Evolutionary conservation across 1,140 invertebrate species (phyloP).

Genomic region (Rhagoletis zephyria): DNA sequence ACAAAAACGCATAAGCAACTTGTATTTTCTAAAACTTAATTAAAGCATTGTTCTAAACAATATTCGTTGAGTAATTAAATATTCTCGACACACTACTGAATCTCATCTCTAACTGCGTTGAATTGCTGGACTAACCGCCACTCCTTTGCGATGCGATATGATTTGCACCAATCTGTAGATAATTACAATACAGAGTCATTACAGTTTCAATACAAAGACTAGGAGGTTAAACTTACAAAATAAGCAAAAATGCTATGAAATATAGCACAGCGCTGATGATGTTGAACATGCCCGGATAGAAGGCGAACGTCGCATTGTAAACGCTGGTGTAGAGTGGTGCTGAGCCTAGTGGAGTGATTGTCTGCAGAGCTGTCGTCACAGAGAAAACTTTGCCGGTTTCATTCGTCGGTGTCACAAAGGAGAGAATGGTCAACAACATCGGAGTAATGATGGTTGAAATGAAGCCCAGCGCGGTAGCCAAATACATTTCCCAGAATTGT

Average conservation of each 20-base stretch:
- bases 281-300: conserved; percentile 74
- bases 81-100: not conserved
- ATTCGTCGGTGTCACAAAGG: conserved; percentile 76
- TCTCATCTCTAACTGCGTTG: not conserved
- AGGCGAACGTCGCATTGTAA: conserved; percentile 74
- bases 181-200: not conserved
- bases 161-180: too few species aligned
- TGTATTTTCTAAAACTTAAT: too few species aligned
- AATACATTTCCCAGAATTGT: conserved; percentile 78
- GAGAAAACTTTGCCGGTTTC: conserved; percentile 79
- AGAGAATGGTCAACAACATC: conserved; percentile 76
- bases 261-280: conserved; percentile 67
- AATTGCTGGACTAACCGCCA: conserved; percentile 2
- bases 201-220: not conserved
- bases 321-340: conserved; percentile 76
- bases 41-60: too few species aligned
- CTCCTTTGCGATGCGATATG: not conserved
- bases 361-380: conserved; percentile 76
- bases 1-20: too few species aligned
- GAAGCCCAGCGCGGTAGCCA: conserved; percentile 69
- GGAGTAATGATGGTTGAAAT: conserved; percentile 76
- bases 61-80: not conserved
- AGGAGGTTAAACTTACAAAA: conserved; percentile 69
- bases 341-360: conserved; percentile 75
- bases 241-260: conserved; percentile 67